These are phyloP conservation scores for Dynastes maya DNA, from an alignment of 2,888 invertebrate species.

Conservation along the genomic window DNA sequence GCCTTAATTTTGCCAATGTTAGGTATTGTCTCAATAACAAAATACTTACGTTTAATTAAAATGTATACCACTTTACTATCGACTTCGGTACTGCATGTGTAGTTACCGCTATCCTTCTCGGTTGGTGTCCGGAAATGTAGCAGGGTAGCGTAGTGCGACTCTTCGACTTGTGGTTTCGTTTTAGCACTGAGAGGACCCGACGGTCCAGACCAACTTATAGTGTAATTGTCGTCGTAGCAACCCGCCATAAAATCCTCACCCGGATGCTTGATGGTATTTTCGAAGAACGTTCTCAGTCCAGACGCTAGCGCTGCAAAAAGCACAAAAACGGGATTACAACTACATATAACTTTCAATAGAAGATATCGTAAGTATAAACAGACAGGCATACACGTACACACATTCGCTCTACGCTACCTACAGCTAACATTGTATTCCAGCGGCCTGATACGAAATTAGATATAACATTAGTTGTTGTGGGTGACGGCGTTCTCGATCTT, in stretches of 20 bases:
- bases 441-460: not conserved
- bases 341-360: not conserved
- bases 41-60: conserved; percentile 61
- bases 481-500: not conserved
- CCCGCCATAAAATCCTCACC: conserved; percentile 60
- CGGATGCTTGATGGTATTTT: conserved; percentile 54
- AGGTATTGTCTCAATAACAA: not conserved
- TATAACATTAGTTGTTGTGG: conserved; percentile 20
- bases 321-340: conserved; percentile 17
- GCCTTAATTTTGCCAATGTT: not conserved
- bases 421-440: not conserved
- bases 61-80: conserved; percentile 60
- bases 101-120: conserved; percentile 74
- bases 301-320: conserved; percentile 47
- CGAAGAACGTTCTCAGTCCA: conserved; percentile 51
- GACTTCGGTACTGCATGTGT: conserved; percentile 74
- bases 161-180: conserved; percentile 61
- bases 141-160: conserved; percentile 61
- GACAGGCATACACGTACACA: not conserved
- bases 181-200: conserved; percentile 59
- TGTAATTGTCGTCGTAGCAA: conserved; percentile 58
- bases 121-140: conserved; percentile 71
- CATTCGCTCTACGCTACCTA: not conserved
- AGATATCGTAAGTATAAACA: not conserved
- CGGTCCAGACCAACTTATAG: conserved; percentile 60